Base-by-base conservation (phyloP, 1,140 invertebrate species). In the Brachionus asplanchnoidis region DNA sequence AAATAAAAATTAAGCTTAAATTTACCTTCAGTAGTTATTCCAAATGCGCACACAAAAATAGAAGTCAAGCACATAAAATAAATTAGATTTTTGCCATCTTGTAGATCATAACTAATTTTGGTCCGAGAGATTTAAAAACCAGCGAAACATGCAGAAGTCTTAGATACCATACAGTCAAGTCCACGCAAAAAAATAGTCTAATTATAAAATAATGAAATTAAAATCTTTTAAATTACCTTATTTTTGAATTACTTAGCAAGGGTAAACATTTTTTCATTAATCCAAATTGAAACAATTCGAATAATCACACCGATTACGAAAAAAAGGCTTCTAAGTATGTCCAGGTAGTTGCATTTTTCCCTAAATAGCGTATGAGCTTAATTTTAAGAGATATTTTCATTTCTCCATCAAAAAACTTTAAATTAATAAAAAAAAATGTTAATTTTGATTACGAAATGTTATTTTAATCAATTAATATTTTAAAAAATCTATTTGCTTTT, bases 261-360 rank as follows among this genome's bases (percentile, higher is more conserved):
- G 14, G 17, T 23, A 56, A 80, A 80, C 53, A 80, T 17, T 26
- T 32, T 80, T 80, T 40, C 50, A 11, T 6, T 42, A 56, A 26
- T 40, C 50, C 50, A 60, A 32, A 80, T 60, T 60, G 78, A 56
- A 42, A 66, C 14, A 14, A 80, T 23, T 40, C 50, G 26, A 12
- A 80, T 11, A 80, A n/a, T 44, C 12, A 80, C 11, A 7, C 78
- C 78, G 9, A 80, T 80, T 7, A 56, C 28, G 42, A 80, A 80
- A 80, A 80, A 60, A 17, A 80, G 12, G 40, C 78, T 60, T n/a
- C 78, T 50, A 56, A 80, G 40, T 56, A 80, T 80, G 50, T 80
- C 78, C 32, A 80, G 20, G 32, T 80, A 80, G 26, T 80, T 80
- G 50, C 78, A 80, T 56, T 80, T 80, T n/a, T 80, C 60, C 42